Evolutionary conservation across 2,797 vertebrate species (phyloP).

Genomic region (Sternotherus odoratus): DNA sequence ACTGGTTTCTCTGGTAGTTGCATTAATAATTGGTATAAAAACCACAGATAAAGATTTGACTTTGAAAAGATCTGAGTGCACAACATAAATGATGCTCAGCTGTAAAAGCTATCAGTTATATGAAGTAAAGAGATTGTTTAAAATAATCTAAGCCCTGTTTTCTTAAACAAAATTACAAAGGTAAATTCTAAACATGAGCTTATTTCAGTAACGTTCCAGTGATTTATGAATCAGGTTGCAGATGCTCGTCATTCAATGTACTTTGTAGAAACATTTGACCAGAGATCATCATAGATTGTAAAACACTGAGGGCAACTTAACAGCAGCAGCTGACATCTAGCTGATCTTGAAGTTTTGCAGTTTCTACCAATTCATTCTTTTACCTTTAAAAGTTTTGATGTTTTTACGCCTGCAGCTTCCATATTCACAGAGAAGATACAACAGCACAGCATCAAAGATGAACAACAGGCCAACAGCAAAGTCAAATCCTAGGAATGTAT

Average conservation of each 20-base stretch:
- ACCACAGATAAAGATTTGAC: background rate
- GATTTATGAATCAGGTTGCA: background rate
- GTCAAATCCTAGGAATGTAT: slow-evolving; percentile 56
- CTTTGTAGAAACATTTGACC: background rate
- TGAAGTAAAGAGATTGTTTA: background rate
- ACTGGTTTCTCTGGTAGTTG: background rate
- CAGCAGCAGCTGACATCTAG: background rate
- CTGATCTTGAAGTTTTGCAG: background rate
- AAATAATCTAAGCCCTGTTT: background rate
- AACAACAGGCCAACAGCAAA: slow-evolving; percentile 67
- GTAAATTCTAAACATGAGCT: fast-evolving
- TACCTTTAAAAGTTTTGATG: slow-evolving; percentile 64
- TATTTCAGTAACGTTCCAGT: slow-evolving; percentile 2
- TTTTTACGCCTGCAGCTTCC: slow-evolving; percentile 75
- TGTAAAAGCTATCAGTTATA: background rate
- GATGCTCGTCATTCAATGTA: background rate
- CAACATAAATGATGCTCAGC: background rate
- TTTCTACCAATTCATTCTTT: background rate
- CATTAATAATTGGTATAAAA: slow-evolving; percentile 1
- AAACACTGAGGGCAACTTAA: background rate
- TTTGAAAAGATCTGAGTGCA: background rate
- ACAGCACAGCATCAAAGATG: slow-evolving; percentile 62
- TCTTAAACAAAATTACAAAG: background rate
- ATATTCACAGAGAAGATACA: slow-evolving; percentile 69
- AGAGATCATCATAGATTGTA: background rate